Evolutionary conservation across 2,888 invertebrate genomes (phyloP).

Genomic region (Eledona agricola): DNA sequence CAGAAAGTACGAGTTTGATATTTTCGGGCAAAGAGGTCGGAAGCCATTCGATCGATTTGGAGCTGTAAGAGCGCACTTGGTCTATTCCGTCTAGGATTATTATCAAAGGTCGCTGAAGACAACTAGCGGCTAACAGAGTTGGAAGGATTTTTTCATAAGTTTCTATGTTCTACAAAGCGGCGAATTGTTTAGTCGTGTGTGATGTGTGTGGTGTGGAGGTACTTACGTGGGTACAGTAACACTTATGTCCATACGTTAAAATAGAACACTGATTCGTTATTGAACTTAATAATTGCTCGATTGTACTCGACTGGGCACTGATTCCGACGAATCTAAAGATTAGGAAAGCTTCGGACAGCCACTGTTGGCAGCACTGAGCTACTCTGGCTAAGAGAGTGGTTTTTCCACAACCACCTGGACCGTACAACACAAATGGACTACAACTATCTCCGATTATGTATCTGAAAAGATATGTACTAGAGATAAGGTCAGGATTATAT

Average conservation of each 20-base stretch:
- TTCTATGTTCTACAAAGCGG: constrained; percentile 74
- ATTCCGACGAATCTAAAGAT: constrained; percentile 71
- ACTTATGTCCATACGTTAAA: constrained; percentile 72
- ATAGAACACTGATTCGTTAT: constrained; percentile 80
- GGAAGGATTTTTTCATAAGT: constrained; percentile 73
- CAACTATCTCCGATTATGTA: constrained; percentile 71
- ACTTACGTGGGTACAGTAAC: constrained; percentile 70
- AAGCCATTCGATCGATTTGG: constrained; percentile 77
- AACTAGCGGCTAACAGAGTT: constrained; percentile 65
- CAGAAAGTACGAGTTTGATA: constrained; percentile 80
- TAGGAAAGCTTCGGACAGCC: constrained; percentile 69
- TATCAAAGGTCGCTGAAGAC: constrained; percentile 70
- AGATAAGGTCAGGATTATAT: not conserved
- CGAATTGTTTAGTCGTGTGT: constrained; percentile 2
- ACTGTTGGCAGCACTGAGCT: constrained; percentile 71
- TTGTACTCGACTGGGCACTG: constrained; percentile 72
- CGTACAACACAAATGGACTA: constrained; percentile 74
- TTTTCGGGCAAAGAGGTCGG: constrained; percentile 77
- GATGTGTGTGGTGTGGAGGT: not conserved
- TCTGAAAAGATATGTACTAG: constrained; percentile 60
- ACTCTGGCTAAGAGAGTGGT: constrained; percentile 81
- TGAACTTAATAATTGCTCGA: constrained; percentile 77
- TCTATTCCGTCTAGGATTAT: constrained; percentile 82
- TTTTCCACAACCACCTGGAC: constrained; percentile 85
- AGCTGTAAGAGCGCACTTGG: constrained; percentile 67